Conservation (phyloP, 1,140 invertebrate species). For the Drosophila bocki region DNA sequence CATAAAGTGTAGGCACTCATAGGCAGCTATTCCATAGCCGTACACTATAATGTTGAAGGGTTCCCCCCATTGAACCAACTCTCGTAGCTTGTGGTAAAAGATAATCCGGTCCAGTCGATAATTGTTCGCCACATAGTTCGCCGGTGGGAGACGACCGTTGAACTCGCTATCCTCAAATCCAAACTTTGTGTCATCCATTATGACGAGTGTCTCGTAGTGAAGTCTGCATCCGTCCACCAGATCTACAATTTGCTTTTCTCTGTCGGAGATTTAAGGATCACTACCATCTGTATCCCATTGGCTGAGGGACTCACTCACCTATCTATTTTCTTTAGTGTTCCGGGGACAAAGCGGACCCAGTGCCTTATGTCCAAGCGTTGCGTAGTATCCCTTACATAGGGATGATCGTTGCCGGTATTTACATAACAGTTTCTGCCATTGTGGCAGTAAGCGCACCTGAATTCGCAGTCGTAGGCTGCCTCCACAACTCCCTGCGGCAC, state of each 20-base stretch:
- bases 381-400: constrained; percentile 57
- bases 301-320: constrained; percentile 20
- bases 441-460: constrained; percentile 33
- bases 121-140: constrained; percentile 54
- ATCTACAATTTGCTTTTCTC: constrained; percentile 10
- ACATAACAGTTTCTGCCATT: constrained; percentile 33
- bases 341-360: constrained; percentile 59
- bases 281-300: background rate
- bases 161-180: constrained; percentile 15
- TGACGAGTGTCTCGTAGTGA: constrained; percentile 56
- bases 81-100: constrained; percentile 60
- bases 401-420: constrained; percentile 17
- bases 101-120: constrained; percentile 58
- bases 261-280: background rate
- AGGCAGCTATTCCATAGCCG: constrained; percentile 38
- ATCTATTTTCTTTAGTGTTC: constrained; percentile 35
- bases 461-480: constrained; percentile 50
- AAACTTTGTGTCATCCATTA: constrained; percentile 36
- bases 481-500: constrained; percentile 49
- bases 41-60: constrained; percentile 35
- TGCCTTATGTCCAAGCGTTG: constrained; percentile 62
- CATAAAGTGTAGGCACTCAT: constrained; percentile 64
- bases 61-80: background rate
- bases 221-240: constrained; percentile 47
- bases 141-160: background rate